phyloP scores from a whole-genome alignment of 2,797 vertebrate species.

The Muscicapa comitata region DNA sequence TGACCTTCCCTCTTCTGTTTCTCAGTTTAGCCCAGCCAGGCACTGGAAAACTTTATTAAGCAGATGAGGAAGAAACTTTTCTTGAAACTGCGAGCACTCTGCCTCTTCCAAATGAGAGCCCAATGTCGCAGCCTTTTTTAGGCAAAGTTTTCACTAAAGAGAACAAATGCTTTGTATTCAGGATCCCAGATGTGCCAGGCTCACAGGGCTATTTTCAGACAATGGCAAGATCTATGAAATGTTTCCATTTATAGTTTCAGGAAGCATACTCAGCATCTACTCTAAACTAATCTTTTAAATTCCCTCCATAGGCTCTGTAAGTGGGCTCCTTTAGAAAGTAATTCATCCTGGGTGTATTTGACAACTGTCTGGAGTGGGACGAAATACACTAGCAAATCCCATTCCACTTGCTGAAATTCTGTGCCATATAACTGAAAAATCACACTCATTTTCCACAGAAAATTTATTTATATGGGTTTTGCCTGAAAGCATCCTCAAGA shows the following conservation, averaged over 20 bases:
- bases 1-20: background rate
- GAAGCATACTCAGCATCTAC: background rate
- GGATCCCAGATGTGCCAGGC: conserved; percentile 31
- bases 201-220: conserved; percentile 54
- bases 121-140: background rate
- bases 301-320: background rate
- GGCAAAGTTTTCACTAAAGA: conserved; percentile 42
- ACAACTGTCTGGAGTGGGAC: background rate
- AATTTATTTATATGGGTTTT: background rate
- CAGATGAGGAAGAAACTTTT: background rate
- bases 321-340: background rate
- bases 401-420: background rate
- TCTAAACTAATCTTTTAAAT: background rate
- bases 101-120: background rate
- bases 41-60: background rate
- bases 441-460: background rate
- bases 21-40: background rate
- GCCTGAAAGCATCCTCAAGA: background rate
- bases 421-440: background rate
- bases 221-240: conserved; percentile 29
- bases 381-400: background rate
- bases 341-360: background rate
- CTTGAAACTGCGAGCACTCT: background rate
- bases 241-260: conserved; percentile 63
- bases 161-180: conserved; percentile 24